Evolutionary conservation across 2,888 invertebrate species (phyloP), one percentile per base, ranked within the genome.

Genomic region (Melinaea menophilus): DNA sequence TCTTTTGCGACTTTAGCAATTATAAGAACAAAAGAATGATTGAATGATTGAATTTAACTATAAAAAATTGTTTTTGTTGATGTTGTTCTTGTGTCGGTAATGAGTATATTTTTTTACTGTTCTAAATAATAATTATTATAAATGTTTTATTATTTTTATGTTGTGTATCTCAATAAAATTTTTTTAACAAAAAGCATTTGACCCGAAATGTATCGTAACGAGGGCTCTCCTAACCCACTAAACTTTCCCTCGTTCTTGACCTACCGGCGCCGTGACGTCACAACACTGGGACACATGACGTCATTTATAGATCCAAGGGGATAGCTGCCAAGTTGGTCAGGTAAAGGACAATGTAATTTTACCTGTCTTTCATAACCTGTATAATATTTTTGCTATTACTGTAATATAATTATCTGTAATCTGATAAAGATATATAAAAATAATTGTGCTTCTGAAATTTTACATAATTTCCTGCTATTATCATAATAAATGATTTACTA

Each of bases 241-340:
- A 59, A 63, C 59, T 66, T 60, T 60, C 64, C 57, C 35, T 22
- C 34, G 59, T 55, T 54, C 67, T 65, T 68, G 71, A 69, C 71
- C 68, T 45, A 59, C 56, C 46, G 33, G 54, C 56, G 41, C 48
- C 37, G 60, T 65, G 45, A 59, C 55, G 55, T 58, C 59, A 61
- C 37, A 22, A 5, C 5, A 51, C 64, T 57, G 56, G 47, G 37
- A 22, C 51, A 22, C 45, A 35, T 65, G 63, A 66, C 66, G 67
- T 66, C 69, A 71, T 22, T 13, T n/a, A 22, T 22, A 13, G 51
- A 51, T 51, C 41, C 41, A 41, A 22, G 5, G 5, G 51, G 22
- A 13, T 51, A 51, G 51, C 9, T 31, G 51, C 13, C 13, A 9
- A 22, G 51, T 51, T 9, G 2, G 2, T 41, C 11, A 11, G 22